phyloP scores from a whole-genome alignment of 2,113 vertebrate species.

The Physeter macrocephalus region DNA sequence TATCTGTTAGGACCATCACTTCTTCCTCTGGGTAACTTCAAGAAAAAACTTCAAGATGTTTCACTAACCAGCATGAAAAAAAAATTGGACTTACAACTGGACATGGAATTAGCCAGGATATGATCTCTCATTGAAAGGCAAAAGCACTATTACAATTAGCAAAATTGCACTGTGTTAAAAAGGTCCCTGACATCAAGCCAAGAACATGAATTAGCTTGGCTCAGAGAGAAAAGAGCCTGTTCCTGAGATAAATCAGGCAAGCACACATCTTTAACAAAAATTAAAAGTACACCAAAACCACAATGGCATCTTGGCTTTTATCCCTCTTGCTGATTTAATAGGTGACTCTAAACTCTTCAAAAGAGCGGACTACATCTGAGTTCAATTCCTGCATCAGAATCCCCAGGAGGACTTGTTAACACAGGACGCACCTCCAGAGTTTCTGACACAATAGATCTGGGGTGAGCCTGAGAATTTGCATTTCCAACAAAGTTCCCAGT shows the following conservation, averaged over 20 bases:
- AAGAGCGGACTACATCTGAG: background rate
- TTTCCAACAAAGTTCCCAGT: background rate
- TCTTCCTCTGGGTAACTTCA: background rate
- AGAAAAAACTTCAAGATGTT: background rate
- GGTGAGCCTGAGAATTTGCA: background rate
- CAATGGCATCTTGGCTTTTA: background rate
- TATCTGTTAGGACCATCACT: background rate
- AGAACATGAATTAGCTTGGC: constrained; percentile 38
- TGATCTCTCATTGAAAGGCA: constrained; percentile 3
- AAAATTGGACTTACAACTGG: background rate
- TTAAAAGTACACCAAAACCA: background rate
- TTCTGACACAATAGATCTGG: background rate
- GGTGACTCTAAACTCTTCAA: background rate
- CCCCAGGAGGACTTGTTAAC: background rate
- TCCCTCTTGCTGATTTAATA: background rate
- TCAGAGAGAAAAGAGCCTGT: constrained; percentile 10
- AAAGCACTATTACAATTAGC: constrained; percentile 10
- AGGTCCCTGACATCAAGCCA: background rate
- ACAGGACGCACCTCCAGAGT: background rate
- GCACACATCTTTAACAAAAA: constrained; percentile 28
- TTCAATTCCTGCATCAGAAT: background rate
- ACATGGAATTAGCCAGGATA: constrained; percentile 25
- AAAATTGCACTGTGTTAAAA: constrained; percentile 21
- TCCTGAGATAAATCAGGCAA: constrained; percentile 17
- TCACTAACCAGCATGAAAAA: background rate